phyloP scores from a whole-genome alignment of 2,797 vertebrate genomes.

The Fringilla coelebs region DNA sequence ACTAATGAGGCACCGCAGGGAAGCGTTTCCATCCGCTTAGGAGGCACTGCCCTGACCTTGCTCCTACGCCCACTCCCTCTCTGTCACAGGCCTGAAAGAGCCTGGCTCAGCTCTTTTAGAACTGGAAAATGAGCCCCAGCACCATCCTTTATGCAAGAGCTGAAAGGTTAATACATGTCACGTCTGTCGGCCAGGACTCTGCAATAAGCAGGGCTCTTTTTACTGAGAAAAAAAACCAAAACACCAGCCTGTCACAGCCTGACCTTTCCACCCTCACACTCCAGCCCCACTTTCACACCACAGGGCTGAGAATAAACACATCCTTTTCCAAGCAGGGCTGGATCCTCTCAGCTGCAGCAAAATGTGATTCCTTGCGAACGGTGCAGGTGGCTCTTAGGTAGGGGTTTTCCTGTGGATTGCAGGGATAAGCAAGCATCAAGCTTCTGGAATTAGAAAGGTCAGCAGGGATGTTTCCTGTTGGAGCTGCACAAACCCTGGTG shows the following conservation, averaged over 20 bases:
- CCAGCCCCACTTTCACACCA: neutral
- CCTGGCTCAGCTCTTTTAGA: constrained; percentile 36
- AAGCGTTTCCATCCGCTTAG: constrained; percentile 30
- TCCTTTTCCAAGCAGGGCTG: neutral
- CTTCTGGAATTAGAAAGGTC: constrained; percentile 34
- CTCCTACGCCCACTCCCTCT: constrained; percentile 42
- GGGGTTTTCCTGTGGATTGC: neutral
- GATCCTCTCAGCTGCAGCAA: neutral
- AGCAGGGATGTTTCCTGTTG: neutral
- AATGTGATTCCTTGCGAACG: accelerated
- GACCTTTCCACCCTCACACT: neutral
- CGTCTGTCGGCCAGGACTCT: neutral
- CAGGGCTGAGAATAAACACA: neutral
- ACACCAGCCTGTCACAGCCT: neutral
- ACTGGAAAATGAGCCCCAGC: constrained; percentile 25
- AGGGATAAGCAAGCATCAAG: neutral
- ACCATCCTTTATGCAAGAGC: constrained; percentile 42
- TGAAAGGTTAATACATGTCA: constrained; percentile 33
- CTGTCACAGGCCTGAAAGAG: constrained; percentile 33
- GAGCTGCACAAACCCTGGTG: neutral
- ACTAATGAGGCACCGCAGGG: neutral
- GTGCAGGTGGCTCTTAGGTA: neutral
- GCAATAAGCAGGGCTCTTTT: neutral
- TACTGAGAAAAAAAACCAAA: neutral
- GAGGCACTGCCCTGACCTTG: constrained; percentile 34